Conservation (phyloP, 2,797 vertebrate genomes). For the Sebastes ruberrimus region DNA sequence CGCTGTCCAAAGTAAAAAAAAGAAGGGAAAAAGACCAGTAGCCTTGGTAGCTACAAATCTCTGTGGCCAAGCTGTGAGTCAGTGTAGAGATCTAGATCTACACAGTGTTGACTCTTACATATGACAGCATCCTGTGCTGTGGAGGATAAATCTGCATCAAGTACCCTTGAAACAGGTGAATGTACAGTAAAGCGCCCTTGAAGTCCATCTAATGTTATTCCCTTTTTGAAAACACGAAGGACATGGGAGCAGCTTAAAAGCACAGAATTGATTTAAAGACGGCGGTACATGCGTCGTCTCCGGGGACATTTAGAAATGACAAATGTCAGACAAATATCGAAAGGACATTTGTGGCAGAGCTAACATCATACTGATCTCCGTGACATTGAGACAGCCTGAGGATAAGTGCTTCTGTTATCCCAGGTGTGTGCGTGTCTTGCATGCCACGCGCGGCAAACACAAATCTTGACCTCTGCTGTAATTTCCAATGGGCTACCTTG, state of each 20-base stretch:
- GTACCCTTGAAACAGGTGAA: constrained; percentile 37
- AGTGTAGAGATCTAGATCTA: constrained; percentile 38
- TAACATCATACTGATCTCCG: constrained; percentile 19
- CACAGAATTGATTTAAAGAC: constrained; percentile 39
- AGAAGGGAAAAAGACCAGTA: background rate
- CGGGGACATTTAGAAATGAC: constrained; percentile 44
- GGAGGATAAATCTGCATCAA: constrained; percentile 36
- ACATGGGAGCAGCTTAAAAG: constrained; percentile 37
- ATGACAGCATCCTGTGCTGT: constrained; percentile 5
- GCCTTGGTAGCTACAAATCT: constrained; percentile 56
- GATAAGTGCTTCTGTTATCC: constrained; percentile 35
- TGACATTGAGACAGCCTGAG: constrained; percentile 54
- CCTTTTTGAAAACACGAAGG: constrained; percentile 21
- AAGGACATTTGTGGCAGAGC: constrained; percentile 21
- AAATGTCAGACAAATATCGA: constrained; percentile 51
- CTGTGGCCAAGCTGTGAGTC: constrained; percentile 34
- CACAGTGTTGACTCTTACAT: constrained; percentile 32
- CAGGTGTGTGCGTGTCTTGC: background rate
- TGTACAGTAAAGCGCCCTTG: background rate
- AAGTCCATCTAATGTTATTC: constrained; percentile 23
- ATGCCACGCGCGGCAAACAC: background rate
- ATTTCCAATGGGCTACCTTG: background rate
- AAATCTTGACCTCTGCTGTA: constrained; percentile 19
- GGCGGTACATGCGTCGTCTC: background rate
- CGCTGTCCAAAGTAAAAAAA: constrained; percentile 16